Evolutionary conservation across 1,140 invertebrate genomes (phyloP).

Genomic region (Cryptotermes secundus): DNA sequence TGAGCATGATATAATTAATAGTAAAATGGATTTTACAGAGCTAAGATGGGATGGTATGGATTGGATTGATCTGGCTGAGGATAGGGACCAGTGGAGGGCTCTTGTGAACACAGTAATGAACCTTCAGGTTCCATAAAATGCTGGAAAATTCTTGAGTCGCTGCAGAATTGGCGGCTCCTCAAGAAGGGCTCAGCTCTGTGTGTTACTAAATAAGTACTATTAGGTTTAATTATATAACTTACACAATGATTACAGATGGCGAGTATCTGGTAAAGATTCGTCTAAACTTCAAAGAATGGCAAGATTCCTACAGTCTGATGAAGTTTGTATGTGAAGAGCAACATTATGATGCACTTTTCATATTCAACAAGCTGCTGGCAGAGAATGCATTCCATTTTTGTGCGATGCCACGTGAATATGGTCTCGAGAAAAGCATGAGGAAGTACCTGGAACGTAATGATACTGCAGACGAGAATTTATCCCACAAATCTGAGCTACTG

Average conservation of each 20-base stretch:
- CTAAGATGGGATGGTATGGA: too few relatives aligned
- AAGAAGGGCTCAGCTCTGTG: too few relatives aligned
- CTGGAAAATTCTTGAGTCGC: too few relatives aligned
- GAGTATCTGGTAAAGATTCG: background rate
- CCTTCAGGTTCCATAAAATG: too few relatives aligned
- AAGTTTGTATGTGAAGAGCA: background rate
- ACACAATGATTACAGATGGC: background rate
- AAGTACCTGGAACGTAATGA: background rate
- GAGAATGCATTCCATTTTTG: conserved; percentile 2
- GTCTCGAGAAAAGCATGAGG: background rate
- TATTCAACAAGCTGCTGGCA: background rate
- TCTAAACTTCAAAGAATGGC: background rate
- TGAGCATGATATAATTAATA: too few relatives aligned
- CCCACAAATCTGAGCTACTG: background rate
- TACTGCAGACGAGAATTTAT: background rate
- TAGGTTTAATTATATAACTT: too few relatives aligned
- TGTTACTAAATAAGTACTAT: too few relatives aligned
- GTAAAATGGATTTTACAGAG: too few relatives aligned
- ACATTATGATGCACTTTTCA: conserved; percentile 10
- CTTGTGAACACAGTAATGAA: too few relatives aligned
- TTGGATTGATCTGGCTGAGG: too few relatives aligned
- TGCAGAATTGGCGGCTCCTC: too few relatives aligned
- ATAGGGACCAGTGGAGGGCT: too few relatives aligned
- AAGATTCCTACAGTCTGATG: background rate
- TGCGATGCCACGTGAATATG: background rate